Conservation (phyloP, 2,888 invertebrate genomes). For the Dioctria rufipes region DNA sequence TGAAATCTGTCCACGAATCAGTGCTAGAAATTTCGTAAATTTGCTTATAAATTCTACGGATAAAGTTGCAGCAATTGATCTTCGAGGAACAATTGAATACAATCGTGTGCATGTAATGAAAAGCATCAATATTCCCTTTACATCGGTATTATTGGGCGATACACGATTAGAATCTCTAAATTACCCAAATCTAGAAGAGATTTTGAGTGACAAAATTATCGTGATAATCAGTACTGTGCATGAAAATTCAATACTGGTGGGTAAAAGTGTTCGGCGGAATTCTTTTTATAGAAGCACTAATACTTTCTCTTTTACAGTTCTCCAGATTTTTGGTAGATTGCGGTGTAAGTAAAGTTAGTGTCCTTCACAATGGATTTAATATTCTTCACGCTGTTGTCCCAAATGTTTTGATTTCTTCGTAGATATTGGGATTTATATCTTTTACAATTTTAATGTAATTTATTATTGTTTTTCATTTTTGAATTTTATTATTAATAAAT, state of each 20-base stretch:
- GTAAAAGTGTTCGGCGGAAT: conserved; percentile 58
- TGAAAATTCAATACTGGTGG: conserved; percentile 83
- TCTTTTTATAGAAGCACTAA: conserved; percentile 61
- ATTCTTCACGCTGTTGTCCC: conserved; percentile 81
- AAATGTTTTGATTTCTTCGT: conserved; percentile 66
- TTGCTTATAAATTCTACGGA: conserved; percentile 77
- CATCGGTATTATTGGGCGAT: conserved; percentile 81
- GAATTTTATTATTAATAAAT: too few relatives aligned
- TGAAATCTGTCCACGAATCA: conserved; percentile 88
- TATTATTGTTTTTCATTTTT: too few relatives aligned
- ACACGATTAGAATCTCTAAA: conserved; percentile 81
- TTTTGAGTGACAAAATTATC: conserved; percentile 78
- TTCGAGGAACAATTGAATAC: conserved; percentile 75
- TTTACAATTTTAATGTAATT: not conserved
- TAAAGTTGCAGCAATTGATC: conserved; percentile 78
- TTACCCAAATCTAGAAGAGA: conserved; percentile 74
- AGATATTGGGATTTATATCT: not conserved
- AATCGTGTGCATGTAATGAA: conserved; percentile 84
- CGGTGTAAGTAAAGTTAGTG: conserved; percentile 84
- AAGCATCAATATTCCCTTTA: conserved; percentile 92
- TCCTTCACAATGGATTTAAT: conserved; percentile 89
- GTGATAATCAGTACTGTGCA: conserved; percentile 86
- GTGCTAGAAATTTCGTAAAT: conserved; percentile 86
- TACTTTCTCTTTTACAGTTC: conserved; percentile 78
- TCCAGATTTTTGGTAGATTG: conserved; percentile 87